Evolutionary conservation across 2,888 invertebrate species (phyloP).

Genomic region (Caenorhabditis virilis): DNA sequence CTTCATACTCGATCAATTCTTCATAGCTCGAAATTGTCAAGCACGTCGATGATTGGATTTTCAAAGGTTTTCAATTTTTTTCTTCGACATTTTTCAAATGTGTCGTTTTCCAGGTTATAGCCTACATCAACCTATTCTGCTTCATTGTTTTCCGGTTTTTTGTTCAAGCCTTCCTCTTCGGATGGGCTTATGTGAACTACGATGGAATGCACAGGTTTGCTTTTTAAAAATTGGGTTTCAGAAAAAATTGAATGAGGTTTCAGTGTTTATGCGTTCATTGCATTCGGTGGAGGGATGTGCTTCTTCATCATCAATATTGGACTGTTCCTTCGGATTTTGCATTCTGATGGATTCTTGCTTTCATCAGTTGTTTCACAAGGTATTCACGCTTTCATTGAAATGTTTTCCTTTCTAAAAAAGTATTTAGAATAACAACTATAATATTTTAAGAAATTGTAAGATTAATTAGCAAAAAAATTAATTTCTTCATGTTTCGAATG

Average conservation of each 20-base stretch:
- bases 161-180: slow-evolving; percentile 43
- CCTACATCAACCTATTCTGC: slow-evolving; percentile 35
- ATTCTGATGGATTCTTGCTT: slow-evolving; percentile 48
- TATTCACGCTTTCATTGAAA: slow-evolving; percentile 4
- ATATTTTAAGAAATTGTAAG: no score
- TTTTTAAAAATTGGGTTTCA: background rate
- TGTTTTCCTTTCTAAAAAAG: no score
- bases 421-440: no score
- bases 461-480: no score
- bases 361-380: slow-evolving; percentile 40
- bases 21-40: slow-evolving; percentile 40
- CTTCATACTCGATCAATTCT: slow-evolving; percentile 47
- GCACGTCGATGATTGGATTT: slow-evolving; percentile 45
- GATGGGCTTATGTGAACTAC: slow-evolving; percentile 47
- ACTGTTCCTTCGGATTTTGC: slow-evolving; percentile 42
- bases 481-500: no score
- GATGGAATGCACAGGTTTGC: slow-evolving; percentile 42
- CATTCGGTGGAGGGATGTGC: slow-evolving; percentile 37
- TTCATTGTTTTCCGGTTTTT: slow-evolving; percentile 51
- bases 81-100: no score
- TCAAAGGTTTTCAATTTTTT: slow-evolving; percentile 17
- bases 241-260: slow-evolving; percentile 3
- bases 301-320: slow-evolving; percentile 48
- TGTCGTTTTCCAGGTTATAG: slow-evolving; percentile 6
- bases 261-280: slow-evolving; percentile 43